Evolutionary conservation across 2,888 invertebrate genomes (phyloP), one percentile per base, ranked within the genome.

Genomic region (Allophyes oxyacanthae): DNA sequence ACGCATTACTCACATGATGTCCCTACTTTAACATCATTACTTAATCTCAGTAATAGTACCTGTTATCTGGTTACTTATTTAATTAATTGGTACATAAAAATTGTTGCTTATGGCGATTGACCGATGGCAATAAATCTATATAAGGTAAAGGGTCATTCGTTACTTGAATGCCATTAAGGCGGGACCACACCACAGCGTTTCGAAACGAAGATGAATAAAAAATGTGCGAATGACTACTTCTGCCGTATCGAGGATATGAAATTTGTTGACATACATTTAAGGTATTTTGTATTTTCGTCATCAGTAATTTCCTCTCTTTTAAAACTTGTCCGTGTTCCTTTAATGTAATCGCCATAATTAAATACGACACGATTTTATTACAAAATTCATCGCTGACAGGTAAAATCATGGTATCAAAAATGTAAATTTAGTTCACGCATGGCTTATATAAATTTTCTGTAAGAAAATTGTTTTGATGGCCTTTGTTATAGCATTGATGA

Each of bases 91-190:
- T 54, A 70, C 59, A 60, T 55, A 63, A 66, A 75, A 61, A 74
- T 64, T 55, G 68, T 72, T 77, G 67, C 74, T 77, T 80, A 79
- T 75, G 73, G 72, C 49, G 55, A 64, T 59, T 72, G 64, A 57
- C 64, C 82, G 65, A 66, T 58, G 72, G 64, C 65, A 60, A 77
- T 72, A 72, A 68, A 66, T 63, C 69, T 81, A 54, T 79, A 82
- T 80, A 87, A 82, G 86, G 87, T 71, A 83, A 82, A 79, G 86
- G 86, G 84, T 86, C 84, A 87, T 70, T 66, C 75, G 58, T 71
- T 65, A 72, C 64, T 72, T 78, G 64, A 72, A 72, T 66, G 61
- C 64, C 57, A 72, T 77, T 63, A 77, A 73, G 75, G 70, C 44
- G 72, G 67, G 73, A 77, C 77, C 67, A 72, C 73, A 70, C 62